Conservation (phyloP, 2,888 invertebrate genomes). For the Drosophila aldrichi region DNA sequence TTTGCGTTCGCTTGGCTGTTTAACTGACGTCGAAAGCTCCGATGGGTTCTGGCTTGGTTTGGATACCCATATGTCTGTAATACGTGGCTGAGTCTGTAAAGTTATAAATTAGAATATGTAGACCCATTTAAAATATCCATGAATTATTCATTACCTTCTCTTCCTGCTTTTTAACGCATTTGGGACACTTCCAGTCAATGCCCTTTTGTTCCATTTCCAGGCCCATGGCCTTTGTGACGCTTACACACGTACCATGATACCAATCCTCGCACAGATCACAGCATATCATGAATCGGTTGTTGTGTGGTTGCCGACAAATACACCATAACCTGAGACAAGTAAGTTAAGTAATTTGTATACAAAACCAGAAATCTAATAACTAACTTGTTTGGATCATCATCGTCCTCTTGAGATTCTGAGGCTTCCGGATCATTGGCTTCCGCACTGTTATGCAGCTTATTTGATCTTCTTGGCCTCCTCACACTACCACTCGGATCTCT, state of each 20-base stretch:
- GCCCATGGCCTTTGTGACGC: conserved; percentile 95
- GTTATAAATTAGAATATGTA: not conserved
- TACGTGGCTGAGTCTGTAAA: conserved; percentile 61
- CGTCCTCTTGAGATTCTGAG: conserved; percentile 89
- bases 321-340: conserved; percentile 91
- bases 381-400: conserved; percentile 95
- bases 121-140: not conserved
- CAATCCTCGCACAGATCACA: conserved; percentile 98
- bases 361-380: not conserved
- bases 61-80: conserved; percentile 65
- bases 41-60: conserved; percentile 14
- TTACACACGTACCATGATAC: conserved; percentile 99
- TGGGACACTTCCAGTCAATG: conserved; percentile 95
- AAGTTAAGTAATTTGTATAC: conserved; percentile 5
- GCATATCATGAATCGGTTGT: conserved; percentile 98
- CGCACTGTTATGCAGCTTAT: conserved; percentile 37
- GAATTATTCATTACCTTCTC: conserved; percentile 69
- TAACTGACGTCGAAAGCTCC: conserved; percentile 21
- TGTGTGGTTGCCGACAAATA: conserved; percentile 97
- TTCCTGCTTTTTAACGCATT: conserved; percentile 87
- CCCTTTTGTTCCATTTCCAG: conserved; percentile 96
- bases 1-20: conserved; percentile 43
- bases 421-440: conserved; percentile 68
- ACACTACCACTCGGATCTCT: conserved; percentile 47
- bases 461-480: conserved; percentile 60